Percentiles rank a stretch among this genome's conserved stretches.
Evolutionary conservation across 1,140 invertebrate species (phyloP).

Genomic region (Leptestheria dahalacensis): DNA sequence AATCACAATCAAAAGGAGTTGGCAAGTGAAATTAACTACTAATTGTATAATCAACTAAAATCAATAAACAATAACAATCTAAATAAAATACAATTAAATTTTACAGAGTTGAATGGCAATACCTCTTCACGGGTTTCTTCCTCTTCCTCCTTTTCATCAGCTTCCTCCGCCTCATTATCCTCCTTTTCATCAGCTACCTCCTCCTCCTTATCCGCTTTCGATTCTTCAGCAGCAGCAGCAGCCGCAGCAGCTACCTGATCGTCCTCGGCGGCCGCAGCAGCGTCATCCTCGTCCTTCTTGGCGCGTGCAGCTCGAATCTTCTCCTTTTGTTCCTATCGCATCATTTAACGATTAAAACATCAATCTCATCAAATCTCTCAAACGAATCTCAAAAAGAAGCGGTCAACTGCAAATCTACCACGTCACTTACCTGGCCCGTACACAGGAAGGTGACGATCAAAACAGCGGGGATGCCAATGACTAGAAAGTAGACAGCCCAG

Average conservation of each 20-base stretch:
- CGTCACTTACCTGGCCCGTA: conserved; percentile 30
- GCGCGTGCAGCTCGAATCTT: not conserved
- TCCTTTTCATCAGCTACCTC: not conserved
- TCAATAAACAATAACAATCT: too few species aligned
- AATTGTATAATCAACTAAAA: too few species aligned
- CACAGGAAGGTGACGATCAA: conserved; percentile 67
- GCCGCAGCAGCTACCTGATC: not conserved
- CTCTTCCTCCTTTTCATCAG: not conserved
- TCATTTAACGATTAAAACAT: not conserved
- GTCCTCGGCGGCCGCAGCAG: not conserved
- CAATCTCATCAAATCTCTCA: not conserved
- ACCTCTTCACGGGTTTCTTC: not conserved
- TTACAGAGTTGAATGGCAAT: too few species aligned
- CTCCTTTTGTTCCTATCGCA: not conserved
- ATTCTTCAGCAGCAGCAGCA: not conserved
- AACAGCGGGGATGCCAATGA: conserved; percentile 58
- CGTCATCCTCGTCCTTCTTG: not conserved
- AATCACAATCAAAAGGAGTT: too few species aligned
- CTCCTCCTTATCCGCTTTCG: not conserved
- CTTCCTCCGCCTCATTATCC: not conserved
- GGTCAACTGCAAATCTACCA: not conserved
- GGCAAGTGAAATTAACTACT: too few species aligned
- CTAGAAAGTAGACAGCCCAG: conserved; percentile 65
- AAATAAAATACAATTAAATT: too few species aligned
- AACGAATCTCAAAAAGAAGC: not conserved